Percentiles rank a stretch among this genome's conserved stretches.
These are phyloP conservation scores for Pocillopora grandis DNA, from an alignment of 92 coral and sea anemone species.

Conservation along the genomic window DNA sequence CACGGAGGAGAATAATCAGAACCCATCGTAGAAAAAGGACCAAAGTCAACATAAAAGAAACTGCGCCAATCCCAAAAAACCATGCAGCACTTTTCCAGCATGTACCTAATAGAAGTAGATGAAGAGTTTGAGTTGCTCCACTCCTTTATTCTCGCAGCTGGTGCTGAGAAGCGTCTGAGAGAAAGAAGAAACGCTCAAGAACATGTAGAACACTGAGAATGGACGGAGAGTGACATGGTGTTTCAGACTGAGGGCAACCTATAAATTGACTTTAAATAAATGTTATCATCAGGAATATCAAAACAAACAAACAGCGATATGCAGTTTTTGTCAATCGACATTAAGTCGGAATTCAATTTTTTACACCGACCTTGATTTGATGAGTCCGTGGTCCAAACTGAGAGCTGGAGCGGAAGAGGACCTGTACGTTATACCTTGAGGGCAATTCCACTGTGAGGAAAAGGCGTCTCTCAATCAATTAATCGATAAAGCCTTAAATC, in stretches of 20 bases:
- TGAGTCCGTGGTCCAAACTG: slow-evolving; percentile 53
- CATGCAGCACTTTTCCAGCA: neutral
- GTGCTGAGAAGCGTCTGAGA: slow-evolving; percentile 33
- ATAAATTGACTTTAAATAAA: too few species aligned
- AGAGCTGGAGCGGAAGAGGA: slow-evolving; percentile 67
- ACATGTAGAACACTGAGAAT: neutral
- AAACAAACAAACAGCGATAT: too few species aligned
- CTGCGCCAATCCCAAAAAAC: neutral
- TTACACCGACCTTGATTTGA: slow-evolving; percentile 58
- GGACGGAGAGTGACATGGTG: neutral
- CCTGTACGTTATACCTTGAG: slow-evolving; percentile 38
- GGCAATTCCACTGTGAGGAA: slow-evolving; percentile 16
- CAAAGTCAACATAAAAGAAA: neutral
- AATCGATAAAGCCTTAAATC: too few species aligned
- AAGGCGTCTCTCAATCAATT: neutral
- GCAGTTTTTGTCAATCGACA: too few species aligned
- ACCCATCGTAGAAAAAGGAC: neutral
- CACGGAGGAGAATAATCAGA: too few species aligned
- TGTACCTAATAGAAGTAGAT: slow-evolving; percentile 17
- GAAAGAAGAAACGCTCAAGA: neutral
- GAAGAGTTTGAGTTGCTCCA: neutral
- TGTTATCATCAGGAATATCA: too few species aligned
- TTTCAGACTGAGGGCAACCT: neutral
- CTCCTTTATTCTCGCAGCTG: slow-evolving; percentile 1
- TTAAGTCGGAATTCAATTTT: neutral